Evolutionary conservation across 2,888 invertebrate genomes (phyloP).

Genomic region (Drosophila mimica): DNA sequence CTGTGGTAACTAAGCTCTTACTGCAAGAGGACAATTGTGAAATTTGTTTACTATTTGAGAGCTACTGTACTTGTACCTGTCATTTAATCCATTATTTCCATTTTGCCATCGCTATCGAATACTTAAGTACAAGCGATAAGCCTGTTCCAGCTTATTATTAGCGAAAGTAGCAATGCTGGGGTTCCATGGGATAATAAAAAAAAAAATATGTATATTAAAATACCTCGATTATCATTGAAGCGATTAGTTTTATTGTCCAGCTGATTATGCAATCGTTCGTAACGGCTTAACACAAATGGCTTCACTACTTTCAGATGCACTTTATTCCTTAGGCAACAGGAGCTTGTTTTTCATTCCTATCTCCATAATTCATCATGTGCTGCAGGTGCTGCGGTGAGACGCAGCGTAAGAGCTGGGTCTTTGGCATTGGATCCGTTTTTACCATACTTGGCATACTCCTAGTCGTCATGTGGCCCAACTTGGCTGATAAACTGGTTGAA

Average conservation of each 20-base stretch:
- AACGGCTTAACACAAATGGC: not conserved
- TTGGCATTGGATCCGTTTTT: constrained; percentile 81
- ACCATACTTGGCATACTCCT: constrained; percentile 73
- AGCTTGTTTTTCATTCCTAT: constrained; percentile 1
- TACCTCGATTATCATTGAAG: constrained; percentile 26
- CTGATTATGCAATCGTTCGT: constrained; percentile 19
- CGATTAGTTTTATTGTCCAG: constrained; percentile 27
- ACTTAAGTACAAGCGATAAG: constrained; percentile 43
- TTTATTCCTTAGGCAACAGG: constrained; percentile 4
- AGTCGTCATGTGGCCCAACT: constrained; percentile 79
- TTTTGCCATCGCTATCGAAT: constrained; percentile 12
- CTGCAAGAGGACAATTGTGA: not conserved
- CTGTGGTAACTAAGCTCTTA: not conserved
- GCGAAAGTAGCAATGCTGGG: constrained; percentile 7
- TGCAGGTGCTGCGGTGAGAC: constrained; percentile 82
- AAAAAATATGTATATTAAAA: constrained; percentile 23
- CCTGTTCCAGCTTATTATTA: constrained; percentile 1
- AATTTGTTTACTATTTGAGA: not conserved
- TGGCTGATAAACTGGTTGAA: constrained; percentile 72
- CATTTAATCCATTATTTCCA: constrained; percentile 28
- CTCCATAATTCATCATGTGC: constrained; percentile 70
- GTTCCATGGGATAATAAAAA: constrained; percentile 29
- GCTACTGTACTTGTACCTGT: not conserved
- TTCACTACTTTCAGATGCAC: constrained; percentile 34
- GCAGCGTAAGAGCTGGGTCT: constrained; percentile 84